Conservation (phyloP, 2,888 invertebrate species). For the Leucophora obtusa region DNA sequence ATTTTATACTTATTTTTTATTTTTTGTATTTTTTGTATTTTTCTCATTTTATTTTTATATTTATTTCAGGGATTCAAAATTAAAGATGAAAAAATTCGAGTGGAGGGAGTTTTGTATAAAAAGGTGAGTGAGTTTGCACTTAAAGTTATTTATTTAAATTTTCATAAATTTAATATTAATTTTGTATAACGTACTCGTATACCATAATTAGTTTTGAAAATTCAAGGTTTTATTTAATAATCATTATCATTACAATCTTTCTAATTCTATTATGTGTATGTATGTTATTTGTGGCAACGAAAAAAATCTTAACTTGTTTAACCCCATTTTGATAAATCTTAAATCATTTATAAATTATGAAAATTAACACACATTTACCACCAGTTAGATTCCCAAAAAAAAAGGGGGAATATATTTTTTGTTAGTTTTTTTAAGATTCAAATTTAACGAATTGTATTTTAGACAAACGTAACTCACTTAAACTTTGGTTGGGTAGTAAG, state of each 20-base stretch:
- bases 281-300: background rate
- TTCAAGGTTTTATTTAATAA: background rate
- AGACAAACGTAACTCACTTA: background rate
- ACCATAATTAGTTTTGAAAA: background rate
- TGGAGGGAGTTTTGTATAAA: slow-evolving; percentile 14
- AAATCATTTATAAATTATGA: slow-evolving; percentile 40
- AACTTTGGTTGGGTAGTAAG: too few species aligned
- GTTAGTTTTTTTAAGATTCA: slow-evolving; percentile 1
- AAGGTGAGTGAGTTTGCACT: slow-evolving; percentile 31
- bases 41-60: slow-evolving; percentile 29
- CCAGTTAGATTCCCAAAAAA: slow-evolving; percentile 6
- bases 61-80: slow-evolving; percentile 48
- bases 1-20: slow-evolving; percentile 56
- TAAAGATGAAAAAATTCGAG: slow-evolving; percentile 6
- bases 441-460: slow-evolving; percentile 5
- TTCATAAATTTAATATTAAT: background rate
- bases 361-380: slow-evolving; percentile 46
- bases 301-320: background rate
- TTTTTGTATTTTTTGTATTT: slow-evolving; percentile 44
- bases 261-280: background rate
- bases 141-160: background rate
- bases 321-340: slow-evolving; percentile 17
- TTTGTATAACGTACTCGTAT: background rate
- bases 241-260: background rate
- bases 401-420: background rate